Base-by-base conservation (phyloP, 1,140 invertebrate species). In the Bombus impatiens region DNA sequence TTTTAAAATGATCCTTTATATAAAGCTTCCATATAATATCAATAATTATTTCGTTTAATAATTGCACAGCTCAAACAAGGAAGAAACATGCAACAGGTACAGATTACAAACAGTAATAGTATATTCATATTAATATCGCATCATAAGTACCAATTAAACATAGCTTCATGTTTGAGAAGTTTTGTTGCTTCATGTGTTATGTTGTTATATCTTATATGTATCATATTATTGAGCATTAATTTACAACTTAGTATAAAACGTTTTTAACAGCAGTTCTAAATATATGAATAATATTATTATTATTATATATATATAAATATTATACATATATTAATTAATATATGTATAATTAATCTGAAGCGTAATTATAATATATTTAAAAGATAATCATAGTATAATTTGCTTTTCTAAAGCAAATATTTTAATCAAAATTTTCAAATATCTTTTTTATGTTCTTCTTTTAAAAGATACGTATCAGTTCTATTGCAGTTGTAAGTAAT, bases 81-180 rank as follows among this genome's bases (percentile, higher is more conserved):
- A 95, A 95, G 86, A 95, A 94, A 92, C 94, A 94, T 90, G 82
- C 86, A 88, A 68, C 94, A 95, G 95, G 94, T 95, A 95, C 81
- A 90, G 88, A 82, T 87, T 82, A 92, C 44, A 59, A 90, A 82
- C 92, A 91, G 86, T 80, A 88, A 86, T 92, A 89, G 81, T 87
- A 59, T 87, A 82, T 78, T 88, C 86, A 88, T 88, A 57, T 87
- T 78, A 80, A 88, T 65, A 75, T 70, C n/a, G 35, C 59, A 57
- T 67, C 78, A 32, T 6, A 81, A 84, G 25, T 77, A 78, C 18
- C 67, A 82, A 15, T n/a, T 80, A 80, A 77, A 86, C 37, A 82
- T 79, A 62, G 57, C 25, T 84, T 72, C 57, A 35, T 65, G 1
- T 89, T 78, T 89, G 12, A 79, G 22, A 71, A 72, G 12, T 80